Percentiles rank a stretch among this genome's conserved stretches.
These are phyloP conservation scores for Corvus moneduloides DNA, from an alignment of 2,113 vertebrate species.

Conservation along the genomic window DNA sequence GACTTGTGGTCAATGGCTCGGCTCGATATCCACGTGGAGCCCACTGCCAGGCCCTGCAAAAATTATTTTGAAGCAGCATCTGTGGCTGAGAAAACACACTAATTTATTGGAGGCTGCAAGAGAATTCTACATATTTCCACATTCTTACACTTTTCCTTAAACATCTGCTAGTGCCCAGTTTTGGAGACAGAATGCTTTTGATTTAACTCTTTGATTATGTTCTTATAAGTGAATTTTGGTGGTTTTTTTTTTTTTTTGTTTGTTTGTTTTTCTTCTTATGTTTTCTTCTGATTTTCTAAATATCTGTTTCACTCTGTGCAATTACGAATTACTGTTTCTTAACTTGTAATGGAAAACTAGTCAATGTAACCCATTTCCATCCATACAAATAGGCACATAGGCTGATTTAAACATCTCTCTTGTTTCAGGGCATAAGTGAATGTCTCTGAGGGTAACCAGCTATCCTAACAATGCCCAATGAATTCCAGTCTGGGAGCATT, in stretches of 20 bases:
- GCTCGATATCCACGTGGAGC: fast-evolving
- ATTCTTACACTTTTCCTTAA: not conserved
- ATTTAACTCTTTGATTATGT: not conserved
- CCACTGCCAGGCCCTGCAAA: not conserved
- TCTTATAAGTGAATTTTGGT: not conserved
- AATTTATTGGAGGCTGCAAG: not conserved
- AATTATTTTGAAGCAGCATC: not conserved
- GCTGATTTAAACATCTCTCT: not conserved
- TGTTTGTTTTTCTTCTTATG: not conserved
- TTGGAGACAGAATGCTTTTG: not conserved
- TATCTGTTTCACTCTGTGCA: not conserved
- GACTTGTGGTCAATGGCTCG: fast-evolving
- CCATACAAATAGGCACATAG: not conserved
- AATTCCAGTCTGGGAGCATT: not conserved
- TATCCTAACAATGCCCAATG: not conserved
- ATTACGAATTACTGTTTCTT: not conserved
- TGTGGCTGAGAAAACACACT: not conserved
- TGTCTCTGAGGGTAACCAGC: not conserved
- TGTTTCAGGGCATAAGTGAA: not conserved
- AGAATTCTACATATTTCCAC: not conserved
- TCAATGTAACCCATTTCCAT: not conserved
- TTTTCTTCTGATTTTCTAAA: not conserved
- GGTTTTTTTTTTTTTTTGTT: no score
- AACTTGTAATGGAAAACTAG: not conserved
- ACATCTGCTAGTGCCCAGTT: not conserved